Conservation (phyloP, 1,140 invertebrate genomes). For the Galendromus occidentalis region DNA sequence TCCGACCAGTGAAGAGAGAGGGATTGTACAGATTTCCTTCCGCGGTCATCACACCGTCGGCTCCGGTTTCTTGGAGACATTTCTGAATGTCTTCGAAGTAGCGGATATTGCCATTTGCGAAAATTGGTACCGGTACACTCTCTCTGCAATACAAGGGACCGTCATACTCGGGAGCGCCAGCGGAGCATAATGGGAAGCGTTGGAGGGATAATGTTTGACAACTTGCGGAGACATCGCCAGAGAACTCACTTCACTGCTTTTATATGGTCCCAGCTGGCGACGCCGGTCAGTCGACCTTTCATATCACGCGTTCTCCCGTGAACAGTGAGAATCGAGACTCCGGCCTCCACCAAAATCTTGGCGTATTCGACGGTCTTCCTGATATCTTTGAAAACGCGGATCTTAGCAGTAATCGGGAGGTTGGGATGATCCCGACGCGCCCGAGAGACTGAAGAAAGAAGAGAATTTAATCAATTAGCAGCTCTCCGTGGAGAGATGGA, state of each 20-base stretch:
- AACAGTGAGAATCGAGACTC: slow-evolving; percentile 69
- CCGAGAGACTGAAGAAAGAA: slow-evolving; percentile 30
- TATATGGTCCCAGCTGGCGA: slow-evolving; percentile 86
- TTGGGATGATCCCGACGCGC: slow-evolving; percentile 34
- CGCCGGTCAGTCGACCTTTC: slow-evolving; percentile 77
- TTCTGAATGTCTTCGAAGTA: slow-evolving; percentile 61
- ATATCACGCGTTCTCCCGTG: slow-evolving; percentile 89
- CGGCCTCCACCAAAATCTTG: slow-evolving; percentile 76
- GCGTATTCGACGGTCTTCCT: slow-evolving; percentile 76
- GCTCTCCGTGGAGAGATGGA: background rate
- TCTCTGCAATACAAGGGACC: slow-evolving; percentile 37
- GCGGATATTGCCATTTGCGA: slow-evolving; percentile 96
- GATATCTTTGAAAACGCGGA: slow-evolving; percentile 71
- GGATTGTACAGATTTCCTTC: slow-evolving; percentile 94
- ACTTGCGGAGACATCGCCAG: too few species aligned
- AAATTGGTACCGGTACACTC: slow-evolving; percentile 67
- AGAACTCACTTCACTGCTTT: slow-evolving; percentile 55
- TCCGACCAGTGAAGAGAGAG: slow-evolving; percentile 50
- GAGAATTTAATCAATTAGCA: background rate
- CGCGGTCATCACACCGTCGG: slow-evolving; percentile 46
- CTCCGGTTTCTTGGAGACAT: slow-evolving; percentile 66
- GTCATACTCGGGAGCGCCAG: too few species aligned
- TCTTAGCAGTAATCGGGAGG: slow-evolving; percentile 86
- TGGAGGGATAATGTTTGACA: background rate
- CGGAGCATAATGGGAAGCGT: background rate